phyloP scores from a whole-genome alignment of 2,113 vertebrate genomes.

The Strigops habroptila region DNA sequence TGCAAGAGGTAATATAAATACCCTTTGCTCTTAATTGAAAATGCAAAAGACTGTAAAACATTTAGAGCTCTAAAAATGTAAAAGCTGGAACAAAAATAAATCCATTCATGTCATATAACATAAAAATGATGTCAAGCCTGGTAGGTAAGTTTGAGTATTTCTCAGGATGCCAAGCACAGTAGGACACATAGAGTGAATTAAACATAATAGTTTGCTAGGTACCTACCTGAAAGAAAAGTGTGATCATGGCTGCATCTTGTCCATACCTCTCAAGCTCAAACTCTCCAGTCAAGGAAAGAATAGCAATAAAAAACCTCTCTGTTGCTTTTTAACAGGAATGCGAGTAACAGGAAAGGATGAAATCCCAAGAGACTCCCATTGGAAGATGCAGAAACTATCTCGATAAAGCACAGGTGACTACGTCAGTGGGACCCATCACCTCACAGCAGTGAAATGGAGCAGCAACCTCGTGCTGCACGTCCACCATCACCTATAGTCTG shows the following conservation, averaged over 20 bases:
- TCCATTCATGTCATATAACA: not conserved
- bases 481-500: no score
- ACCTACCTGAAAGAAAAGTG: not conserved
- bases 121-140: not conserved
- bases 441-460: not conserved
- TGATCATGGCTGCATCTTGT: not conserved
- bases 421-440: not conserved
- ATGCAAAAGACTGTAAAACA: not conserved
- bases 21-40: not conserved
- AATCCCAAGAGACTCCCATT: not conserved
- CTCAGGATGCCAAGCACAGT: not conserved
- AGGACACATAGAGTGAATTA: not conserved
- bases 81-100: conserved; percentile 12
- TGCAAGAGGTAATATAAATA: not conserved
- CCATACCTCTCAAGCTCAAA: not conserved
- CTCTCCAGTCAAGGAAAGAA: not conserved
- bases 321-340: not conserved
- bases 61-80: not conserved
- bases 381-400: not conserved
- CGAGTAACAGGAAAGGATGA: not conserved
- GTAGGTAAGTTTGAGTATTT: not conserved
- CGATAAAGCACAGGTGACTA: not conserved
- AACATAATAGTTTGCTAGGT: not conserved
- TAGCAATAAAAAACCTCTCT: not conserved
- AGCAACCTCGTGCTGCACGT: not conserved